A percentile compares a stretch with the other conserved stretches of the same genome.
phyloP scores from a whole-genome alignment of 2,113 vertebrate species.

The Macrotis lagotis region DNA sequence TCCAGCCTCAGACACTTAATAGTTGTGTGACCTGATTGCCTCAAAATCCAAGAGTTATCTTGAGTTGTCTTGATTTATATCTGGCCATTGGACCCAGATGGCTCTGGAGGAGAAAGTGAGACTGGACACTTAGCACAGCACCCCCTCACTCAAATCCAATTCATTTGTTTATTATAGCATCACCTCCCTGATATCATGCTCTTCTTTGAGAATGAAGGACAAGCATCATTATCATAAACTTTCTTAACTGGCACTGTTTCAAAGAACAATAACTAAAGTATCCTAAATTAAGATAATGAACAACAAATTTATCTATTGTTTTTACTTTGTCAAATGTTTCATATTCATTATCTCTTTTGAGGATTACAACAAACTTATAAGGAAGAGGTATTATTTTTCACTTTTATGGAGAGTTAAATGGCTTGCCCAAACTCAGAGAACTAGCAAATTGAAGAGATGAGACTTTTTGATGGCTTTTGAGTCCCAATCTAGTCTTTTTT shows the following conservation, averaged over 20 bases:
- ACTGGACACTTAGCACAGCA: too few relatives aligned
- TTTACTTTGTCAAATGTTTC: slow-evolving; percentile 10
- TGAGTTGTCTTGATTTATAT: too few relatives aligned
- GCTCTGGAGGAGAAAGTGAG: too few relatives aligned
- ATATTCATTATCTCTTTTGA: slow-evolving; percentile 1
- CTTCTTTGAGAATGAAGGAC: too few relatives aligned
- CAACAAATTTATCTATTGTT: neutral
- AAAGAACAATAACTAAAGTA: neutral
- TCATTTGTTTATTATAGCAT: too few relatives aligned
- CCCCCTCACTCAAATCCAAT: too few relatives aligned
- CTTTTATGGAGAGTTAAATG: neutral
- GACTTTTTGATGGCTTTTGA: neutral
- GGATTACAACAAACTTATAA: neutral
- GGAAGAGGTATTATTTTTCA: neutral
- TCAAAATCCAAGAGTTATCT: too few relatives aligned
- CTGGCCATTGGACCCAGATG: too few relatives aligned
- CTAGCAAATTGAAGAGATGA: neutral
- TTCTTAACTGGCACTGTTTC: neutral
- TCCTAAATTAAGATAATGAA: neutral
- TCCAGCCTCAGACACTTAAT: too few relatives aligned
- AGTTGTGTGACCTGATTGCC: too few relatives aligned
- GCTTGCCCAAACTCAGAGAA: neutral
- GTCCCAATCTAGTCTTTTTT: neutral
- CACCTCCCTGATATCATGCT: too few relatives aligned
- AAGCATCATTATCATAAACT: neutral